Evolutionary conservation across 2,888 invertebrate species (phyloP), one percentile per base, ranked within the genome.

Genomic region (Drosophila merina): DNA sequence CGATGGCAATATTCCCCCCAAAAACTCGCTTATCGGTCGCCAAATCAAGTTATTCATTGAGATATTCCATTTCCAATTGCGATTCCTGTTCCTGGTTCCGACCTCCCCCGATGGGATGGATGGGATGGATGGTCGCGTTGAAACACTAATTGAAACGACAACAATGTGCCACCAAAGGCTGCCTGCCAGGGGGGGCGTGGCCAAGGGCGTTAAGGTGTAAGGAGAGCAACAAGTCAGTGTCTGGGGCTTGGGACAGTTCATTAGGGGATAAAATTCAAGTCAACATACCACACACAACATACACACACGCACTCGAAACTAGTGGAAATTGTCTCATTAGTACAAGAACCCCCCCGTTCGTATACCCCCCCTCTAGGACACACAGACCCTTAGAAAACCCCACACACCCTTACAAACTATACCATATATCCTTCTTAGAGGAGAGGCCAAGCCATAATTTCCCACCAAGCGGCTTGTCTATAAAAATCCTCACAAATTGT

Each of bases 271-370:
- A 71, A 80, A 80, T 76, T 76, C 74, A 74, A 74, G 86, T 75
- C 78, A 79, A 82, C 81, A 85, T 64, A 62, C 60, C 51, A 57
- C 56, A 14, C 14, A 14, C n/a, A n/a, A n/a, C n/a, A 48, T 0
- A 20, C 20, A 12, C 36, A 45, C 67, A 40, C 67, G 44, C 68
- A 52, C 54, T 68, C 50, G 57, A 69, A 74, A 71, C 77, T 75
- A 77, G 75, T 76, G 75, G 74, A 85, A 87, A 87, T 79, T 81
- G 85, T 86, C 87, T 87, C 87, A 83, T 83, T 83, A 83, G 85
- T 71, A 69, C 52, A 55, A 72, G 69, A 58, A 74, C 36, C 45
- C 20, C 20, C 20, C 20, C n/a, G n/a, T 20, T 20, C 20, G 20
- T 20, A 28, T 6, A 3, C 28, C 4, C 28, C 28, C 1, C 28